Evolutionary conservation across 2,797 vertebrate species (phyloP), one percentile per base, ranked within the genome.

Genomic region (Neosilurus hyrtlii): DNA sequence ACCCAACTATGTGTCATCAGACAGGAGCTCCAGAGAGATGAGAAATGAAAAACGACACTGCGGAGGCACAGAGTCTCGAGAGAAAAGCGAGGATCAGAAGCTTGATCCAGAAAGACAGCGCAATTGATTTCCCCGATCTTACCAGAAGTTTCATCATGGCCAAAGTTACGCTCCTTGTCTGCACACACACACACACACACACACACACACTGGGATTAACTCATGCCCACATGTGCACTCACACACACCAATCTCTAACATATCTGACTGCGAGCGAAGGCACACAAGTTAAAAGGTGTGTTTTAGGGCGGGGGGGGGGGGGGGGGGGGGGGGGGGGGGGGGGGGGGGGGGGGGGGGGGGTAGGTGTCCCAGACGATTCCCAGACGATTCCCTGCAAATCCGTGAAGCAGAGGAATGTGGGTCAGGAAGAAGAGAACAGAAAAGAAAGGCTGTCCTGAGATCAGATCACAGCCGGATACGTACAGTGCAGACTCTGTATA

Each of bases 321-420:
- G 30, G 66, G 12, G 73, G 75, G 43, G 66, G 74, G 30, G 30
- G 30, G 30, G 30, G 30, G 66, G 12, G 73, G 75, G 43, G 66
- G 74, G 30, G 30, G 30, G 30, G 30, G 30, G 66, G 12, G 73
- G 75, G 43, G 66, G 74, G 30, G 30, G 30, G 30, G 30, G 30
- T n/a, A n/a, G n/a, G n/a, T n/a, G n/a, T n/a, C n/a, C n/a, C n/a
- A n/a, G n/a, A n/a, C n/a, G n/a, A n/a, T n/a, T 76, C 65, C 62
- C 79, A 71, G 37, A 62, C 82, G 83, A 83, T 84, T 8, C 83
- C 71, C 26, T 20, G 81, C 57, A 71, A 76, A 82, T 83, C 81
- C 81, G 83, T 66, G 61, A 83, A 63, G 59, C 54, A 20, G 67
- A 82, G 76, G 85, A 88, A 88, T 85, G 85, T 80, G 76, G 66